Evolutionary conservation across 2,113 vertebrate species (phyloP).

Genomic region (Sardina pilchardus): DNA sequence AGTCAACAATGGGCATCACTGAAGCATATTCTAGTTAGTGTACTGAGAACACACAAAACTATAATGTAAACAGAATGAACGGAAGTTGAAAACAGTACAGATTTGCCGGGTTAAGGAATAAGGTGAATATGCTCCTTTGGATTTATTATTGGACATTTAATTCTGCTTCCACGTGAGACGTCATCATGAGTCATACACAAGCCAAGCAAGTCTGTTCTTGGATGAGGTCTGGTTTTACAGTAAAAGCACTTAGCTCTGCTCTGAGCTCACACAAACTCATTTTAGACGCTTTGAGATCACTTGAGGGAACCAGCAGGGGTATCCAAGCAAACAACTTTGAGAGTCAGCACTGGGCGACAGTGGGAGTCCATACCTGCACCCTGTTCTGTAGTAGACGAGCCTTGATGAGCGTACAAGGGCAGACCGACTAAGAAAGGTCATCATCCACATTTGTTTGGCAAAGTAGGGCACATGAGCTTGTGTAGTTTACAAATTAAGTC

Average conservation of each 20-base stretch:
- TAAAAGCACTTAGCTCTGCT: background rate
- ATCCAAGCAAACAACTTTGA: background rate
- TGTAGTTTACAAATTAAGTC: background rate
- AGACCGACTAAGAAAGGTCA: background rate
- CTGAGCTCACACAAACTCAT: conserved; percentile 3
- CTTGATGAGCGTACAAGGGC: background rate
- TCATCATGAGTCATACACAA: background rate
- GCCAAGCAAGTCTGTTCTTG: background rate
- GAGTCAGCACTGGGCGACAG: background rate
- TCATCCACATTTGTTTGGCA: background rate
- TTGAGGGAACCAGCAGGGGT: background rate
- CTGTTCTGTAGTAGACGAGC: background rate
- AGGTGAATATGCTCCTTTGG: too few relatives aligned
- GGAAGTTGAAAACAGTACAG: too few relatives aligned
- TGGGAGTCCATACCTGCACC: background rate
- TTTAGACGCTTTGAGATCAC: background rate
- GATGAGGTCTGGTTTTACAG: background rate
- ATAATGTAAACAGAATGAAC: too few relatives aligned
- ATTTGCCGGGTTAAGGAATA: too few relatives aligned
- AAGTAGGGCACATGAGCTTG: background rate
- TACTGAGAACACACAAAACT: too few relatives aligned
- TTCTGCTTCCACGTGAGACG: background rate
- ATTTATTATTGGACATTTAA: too few relatives aligned
- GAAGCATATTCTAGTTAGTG: too few relatives aligned
- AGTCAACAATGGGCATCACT: too few relatives aligned